A percentile compares a stretch with the other conserved stretches of the same genome.
Conservation (phyloP, 2,888 invertebrate species). For the Salticus scenicus region DNA sequence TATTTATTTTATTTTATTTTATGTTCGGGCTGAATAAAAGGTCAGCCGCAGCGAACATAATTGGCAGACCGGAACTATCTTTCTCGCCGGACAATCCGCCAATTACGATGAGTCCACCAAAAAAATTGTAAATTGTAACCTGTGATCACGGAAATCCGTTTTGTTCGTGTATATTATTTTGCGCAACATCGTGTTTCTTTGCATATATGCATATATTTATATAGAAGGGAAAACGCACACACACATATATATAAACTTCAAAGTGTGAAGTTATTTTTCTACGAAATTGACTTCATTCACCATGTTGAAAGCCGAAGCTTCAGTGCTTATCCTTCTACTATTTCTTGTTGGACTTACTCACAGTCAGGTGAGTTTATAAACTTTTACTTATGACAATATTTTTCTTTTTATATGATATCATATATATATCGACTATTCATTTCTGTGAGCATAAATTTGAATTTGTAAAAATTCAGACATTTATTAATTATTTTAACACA, state of each 20-base stretch:
- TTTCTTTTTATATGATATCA: too few relatives aligned
- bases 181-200: background rate
- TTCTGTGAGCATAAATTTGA: too few relatives aligned
- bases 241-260: background rate
- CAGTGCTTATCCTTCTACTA: constrained; percentile 30
- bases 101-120: background rate
- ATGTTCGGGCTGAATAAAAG: background rate
- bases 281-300: background rate
- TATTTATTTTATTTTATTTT: background rate
- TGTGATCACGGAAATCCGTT: background rate
- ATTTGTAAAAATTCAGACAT: too few relatives aligned
- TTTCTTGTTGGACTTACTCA: constrained; percentile 11
- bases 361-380: constrained; percentile 31
- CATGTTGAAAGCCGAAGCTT: background rate
- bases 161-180: background rate
- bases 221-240: background rate
- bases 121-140: background rate
- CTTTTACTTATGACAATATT: too few relatives aligned
- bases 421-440: too few relatives aligned
- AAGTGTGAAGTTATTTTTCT: background rate
- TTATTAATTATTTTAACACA: too few relatives aligned
- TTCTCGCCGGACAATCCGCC: background rate
- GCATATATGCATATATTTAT: background rate
- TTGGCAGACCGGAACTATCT: background rate
- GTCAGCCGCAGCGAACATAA: background rate